Evolutionary conservation across 2,113 vertebrate genomes (phyloP), one percentile per base, ranked within the genome.

Genomic region (Pungitius pungitius): DNA sequence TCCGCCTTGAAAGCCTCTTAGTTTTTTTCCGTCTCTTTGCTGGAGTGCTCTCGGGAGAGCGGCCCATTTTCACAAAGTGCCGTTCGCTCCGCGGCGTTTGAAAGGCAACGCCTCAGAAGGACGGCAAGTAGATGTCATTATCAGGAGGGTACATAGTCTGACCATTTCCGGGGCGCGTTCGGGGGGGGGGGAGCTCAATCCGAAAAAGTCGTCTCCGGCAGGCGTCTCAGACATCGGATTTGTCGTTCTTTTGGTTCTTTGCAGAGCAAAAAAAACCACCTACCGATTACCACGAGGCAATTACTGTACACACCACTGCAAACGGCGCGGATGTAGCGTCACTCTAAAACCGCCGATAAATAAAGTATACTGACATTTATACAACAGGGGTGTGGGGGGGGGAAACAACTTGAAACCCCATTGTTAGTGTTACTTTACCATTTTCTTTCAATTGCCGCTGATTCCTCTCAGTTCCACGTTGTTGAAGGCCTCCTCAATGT

Each of bases 31-130:
- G 87, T 87, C 86, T 91, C 87, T 86, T 88, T 64, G 75, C 80
- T 84, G 84, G 86, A 92, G 92, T 93, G 91, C 90, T 90, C 85
- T 90, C 69, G 43, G 76, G 87, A 88, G 83, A 89, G 87, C 83
- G 85, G 88, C 82, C 91, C 88, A 93, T 94, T 94, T 93, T 90
- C 90, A 87, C 88, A 93, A 94, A 94, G 91, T 94, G 94, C 90
- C 89, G 89, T 88, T 91, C 87, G 83, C 90, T 85, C 85, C 82
- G 81, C 84, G 78, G 78, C 83, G 81, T 92, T 92, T 88, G 84
- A 92, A 91, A 94, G 90, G 90, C 87, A 87, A 87, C 89, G 83
- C 90, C 86, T 88, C 84, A 77, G 76, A 75, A 87, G 83, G 78
- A 69, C 83, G 87, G 86, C 84, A 90, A 93, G 92, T 90, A 92